Evolutionary conservation across 2,797 vertebrate species (phyloP), one percentile per base, ranked within the genome.

Genomic region (Gadopsis marmoratus): DNA sequence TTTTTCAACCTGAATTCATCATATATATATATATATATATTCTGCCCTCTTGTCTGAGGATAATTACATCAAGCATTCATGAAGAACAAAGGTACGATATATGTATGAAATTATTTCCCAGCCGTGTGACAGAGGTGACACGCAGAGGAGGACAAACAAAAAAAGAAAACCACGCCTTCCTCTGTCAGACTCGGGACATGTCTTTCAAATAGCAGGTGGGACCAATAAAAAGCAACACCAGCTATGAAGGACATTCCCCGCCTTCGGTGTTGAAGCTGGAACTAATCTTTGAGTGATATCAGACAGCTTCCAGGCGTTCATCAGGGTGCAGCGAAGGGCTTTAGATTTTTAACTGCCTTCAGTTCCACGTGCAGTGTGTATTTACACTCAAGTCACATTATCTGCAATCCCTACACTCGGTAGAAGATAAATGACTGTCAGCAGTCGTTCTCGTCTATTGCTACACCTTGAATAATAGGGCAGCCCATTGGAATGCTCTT

Each of bases 41-140:
- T 39, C 37, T 45, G 70, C 29, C 70, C 58, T 81, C 59, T 61
- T 45, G 63, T 79, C 72, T 41, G 33, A 68, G 80, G 71, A 78
- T 89, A 76, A 91, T 86, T 87, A 62, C 87, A 90, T 92, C 78
- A 83, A 86, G 86, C 77, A 88, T 92, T 90, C 71, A 93, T 90
- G 79, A 86, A 78, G 79, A 87, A 71, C 84, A 72, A 84, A 76
- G 78, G 58, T 35, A 64, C 47, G 47, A 21, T 65, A 55, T 78
- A 65, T 82, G 69, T 81, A 71, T 63, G 67, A 76, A 75, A 74
- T 33, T 19, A 72, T 69, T 61, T 41, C 48, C 64, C 69, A 16
- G 39, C 1, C 12, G 58, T 54, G 71, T n/a, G 37, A 71, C 39
- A 53, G 64, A 63, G 53, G 74, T 56, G 78, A 75, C 69, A 59